Evolutionary conservation across 2,888 invertebrate species (phyloP).

Genomic region (Andrena camellia): DNA sequence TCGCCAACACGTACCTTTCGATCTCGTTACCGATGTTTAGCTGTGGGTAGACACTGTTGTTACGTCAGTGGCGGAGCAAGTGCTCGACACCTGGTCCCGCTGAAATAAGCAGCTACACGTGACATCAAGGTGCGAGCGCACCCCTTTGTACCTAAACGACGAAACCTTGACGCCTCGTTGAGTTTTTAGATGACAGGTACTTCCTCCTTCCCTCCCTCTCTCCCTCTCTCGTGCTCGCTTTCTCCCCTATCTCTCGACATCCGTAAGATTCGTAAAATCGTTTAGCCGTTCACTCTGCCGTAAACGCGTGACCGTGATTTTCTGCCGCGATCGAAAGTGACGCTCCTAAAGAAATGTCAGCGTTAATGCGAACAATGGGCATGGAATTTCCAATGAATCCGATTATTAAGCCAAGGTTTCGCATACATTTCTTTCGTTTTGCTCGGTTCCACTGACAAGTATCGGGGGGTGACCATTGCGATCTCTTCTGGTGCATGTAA

Average conservation of each 20-base stretch:
- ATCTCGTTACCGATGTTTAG: not conserved
- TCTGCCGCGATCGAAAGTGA: not conserved
- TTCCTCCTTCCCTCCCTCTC: conserved; percentile 6
- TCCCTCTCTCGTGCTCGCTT: too few species aligned
- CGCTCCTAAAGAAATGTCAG: not conserved
- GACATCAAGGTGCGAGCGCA: conserved; percentile 1
- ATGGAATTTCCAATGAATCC: not conserved
- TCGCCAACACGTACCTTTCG: not conserved
- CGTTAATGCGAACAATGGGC: not conserved
- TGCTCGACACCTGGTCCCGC: conserved; percentile 34
- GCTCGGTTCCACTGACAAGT: not conserved
- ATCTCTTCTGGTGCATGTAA: conserved; percentile 27
- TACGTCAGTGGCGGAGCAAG: conserved; percentile 26
- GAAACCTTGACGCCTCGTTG: conserved; percentile 22
- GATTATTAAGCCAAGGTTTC: not conserved
- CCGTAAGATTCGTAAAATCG: not conserved
- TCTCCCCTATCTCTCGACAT: conserved; percentile 1
- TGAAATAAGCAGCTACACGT: not conserved
- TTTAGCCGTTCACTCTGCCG: too few species aligned
- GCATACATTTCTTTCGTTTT: not conserved
- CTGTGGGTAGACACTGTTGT: not conserved
- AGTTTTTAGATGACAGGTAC: conserved; percentile 17
- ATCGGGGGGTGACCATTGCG: conserved; percentile 7
- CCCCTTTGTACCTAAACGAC: conserved; percentile 23
- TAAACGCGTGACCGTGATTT: too few species aligned